Percentiles rank a stretch among this genome's conserved stretches.
phyloP scores from a whole-genome alignment of 2,113 vertebrate genomes.

The Strix uralensis region DNA sequence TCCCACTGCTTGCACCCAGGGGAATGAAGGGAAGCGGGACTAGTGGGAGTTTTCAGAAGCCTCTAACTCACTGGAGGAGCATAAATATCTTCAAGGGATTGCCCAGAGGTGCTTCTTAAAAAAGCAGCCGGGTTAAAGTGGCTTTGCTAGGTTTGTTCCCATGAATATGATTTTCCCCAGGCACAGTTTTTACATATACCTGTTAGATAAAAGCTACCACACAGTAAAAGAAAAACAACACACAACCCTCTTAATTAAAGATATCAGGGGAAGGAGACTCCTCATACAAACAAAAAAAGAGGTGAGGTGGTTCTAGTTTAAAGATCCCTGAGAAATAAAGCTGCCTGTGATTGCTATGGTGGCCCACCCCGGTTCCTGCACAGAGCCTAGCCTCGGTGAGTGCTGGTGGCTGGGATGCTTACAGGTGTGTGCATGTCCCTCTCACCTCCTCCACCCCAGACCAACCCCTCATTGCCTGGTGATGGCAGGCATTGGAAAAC shows the following conservation, averaged over 20 bases:
- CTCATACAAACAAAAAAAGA: background rate
- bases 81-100: conserved; percentile 64
- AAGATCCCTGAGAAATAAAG: background rate
- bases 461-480: background rate
- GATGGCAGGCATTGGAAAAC: background rate
- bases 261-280: conserved; percentile 22
- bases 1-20: conserved; percentile 27
- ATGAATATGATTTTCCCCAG: conserved; percentile 65
- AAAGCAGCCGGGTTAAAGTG: conserved; percentile 57
- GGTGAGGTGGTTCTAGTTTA: background rate
- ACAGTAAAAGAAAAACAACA: conserved; percentile 49
- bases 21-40: conserved; percentile 21
- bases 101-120: conserved; percentile 55
- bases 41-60: conserved; percentile 53
- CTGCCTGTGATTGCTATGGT: background rate
- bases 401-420: background rate
- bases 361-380: background rate
- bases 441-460: background rate
- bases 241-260: conserved; percentile 61
- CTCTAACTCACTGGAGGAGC: conserved; percentile 35
- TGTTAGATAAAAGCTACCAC: conserved; percentile 63
- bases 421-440: no score
- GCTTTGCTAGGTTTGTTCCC: conserved; percentile 61
- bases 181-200: conserved; percentile 55
- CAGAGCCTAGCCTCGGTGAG: background rate